Evolutionary conservation across 2,888 invertebrate species (phyloP).

Genomic region (Monopis laevigella): DNA sequence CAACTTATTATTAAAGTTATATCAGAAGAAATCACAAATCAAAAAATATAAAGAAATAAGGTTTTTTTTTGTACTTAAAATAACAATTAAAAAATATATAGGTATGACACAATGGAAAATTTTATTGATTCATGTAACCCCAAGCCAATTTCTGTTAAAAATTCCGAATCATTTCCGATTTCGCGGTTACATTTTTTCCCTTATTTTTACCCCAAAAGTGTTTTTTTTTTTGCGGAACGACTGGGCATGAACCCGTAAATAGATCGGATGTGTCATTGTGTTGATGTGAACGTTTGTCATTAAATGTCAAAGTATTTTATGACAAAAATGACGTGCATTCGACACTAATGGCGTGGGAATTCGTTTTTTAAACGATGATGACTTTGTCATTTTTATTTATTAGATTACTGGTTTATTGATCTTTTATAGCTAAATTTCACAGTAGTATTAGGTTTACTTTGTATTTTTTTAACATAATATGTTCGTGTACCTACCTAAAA

Average conservation of each 20-base stretch:
- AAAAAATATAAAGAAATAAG: no score
- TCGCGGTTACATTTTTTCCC: constrained; percentile 36
- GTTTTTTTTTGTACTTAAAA: no score
- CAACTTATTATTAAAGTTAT: no score
- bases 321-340: constrained; percentile 31
- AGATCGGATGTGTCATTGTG: constrained; percentile 18
- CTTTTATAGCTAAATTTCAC: constrained; percentile 16
- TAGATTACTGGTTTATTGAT: not conserved
- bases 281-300: constrained; percentile 41
- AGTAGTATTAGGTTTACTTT: constrained; percentile 3
- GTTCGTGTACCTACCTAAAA: no score
- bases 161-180: constrained; percentile 33
- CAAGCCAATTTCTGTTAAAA: constrained; percentile 5
- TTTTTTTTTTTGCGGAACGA: constrained; percentile 24
- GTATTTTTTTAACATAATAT: no score
- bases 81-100: no score
- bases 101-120: no score
- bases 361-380: constrained; percentile 39
- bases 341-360: constrained; percentile 43
- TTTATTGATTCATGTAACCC: no score
- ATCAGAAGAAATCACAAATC: no score
- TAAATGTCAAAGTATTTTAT: constrained; percentile 61
- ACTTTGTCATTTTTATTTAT: constrained; percentile 38
- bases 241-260: constrained; percentile 36
- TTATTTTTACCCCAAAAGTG: constrained; percentile 24